Percentiles rank a stretch among this genome's conserved stretches.
These are phyloP conservation scores for Myiozetetes cayanensis DNA, from an alignment of 2,113 vertebrate species.

Conservation along the genomic window DNA sequence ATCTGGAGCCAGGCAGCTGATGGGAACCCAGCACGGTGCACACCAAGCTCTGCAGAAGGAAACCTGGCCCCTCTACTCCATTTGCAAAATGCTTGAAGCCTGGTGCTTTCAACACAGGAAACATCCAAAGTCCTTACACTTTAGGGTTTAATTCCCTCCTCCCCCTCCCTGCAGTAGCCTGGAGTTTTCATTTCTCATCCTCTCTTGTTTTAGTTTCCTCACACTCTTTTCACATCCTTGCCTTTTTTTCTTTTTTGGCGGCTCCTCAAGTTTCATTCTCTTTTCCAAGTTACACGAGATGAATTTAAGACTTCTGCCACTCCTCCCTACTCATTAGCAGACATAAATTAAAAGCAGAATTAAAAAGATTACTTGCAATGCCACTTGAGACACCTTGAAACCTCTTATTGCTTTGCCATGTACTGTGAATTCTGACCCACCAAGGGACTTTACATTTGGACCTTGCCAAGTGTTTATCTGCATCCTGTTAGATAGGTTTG, in stretches of 20 bases:
- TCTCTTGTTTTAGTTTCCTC: conserved; percentile 14
- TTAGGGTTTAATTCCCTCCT: background rate
- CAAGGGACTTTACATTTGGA: background rate
- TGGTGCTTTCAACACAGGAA: conserved; percentile 38
- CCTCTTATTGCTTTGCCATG: background rate
- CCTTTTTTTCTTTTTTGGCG: background rate
- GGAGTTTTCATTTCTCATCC: conserved; percentile 30
- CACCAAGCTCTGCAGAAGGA: background rate
- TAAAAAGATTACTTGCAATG: conserved; percentile 19
- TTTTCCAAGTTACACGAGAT: background rate
- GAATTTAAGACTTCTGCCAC: background rate
- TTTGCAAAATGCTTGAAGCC: background rate
- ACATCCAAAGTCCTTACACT: background rate
- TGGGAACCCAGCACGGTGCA: background rate
- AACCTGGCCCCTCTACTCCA: background rate
- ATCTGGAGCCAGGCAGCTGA: conserved; percentile 2
- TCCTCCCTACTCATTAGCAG: background rate
- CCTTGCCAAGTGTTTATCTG: background rate
- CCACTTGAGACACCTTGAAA: conserved; percentile 3
- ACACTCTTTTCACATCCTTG: background rate
- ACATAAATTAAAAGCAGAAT: conserved; percentile 40
- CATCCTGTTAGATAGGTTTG: background rate
- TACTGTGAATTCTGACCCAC: background rate
- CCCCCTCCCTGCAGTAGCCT: background rate
- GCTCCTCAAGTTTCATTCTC: conserved; percentile 13